These are phyloP conservation scores for Mythimna impura DNA, from an alignment of 2,888 invertebrate genomes.

Conservation along the genomic window DNA sequence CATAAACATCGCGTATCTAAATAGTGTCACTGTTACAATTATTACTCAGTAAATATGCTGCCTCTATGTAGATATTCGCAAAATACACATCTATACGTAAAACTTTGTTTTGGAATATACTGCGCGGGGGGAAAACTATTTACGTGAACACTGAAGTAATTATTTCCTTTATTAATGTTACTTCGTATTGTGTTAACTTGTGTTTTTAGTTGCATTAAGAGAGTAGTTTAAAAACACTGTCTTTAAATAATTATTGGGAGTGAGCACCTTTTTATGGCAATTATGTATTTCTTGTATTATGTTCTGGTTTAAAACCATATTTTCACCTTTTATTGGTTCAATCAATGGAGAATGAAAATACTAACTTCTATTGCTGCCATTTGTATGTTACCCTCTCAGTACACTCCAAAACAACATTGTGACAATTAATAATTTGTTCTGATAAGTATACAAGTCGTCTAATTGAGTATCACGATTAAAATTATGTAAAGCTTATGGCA, in stretches of 20 bases:
- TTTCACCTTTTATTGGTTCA: background rate
- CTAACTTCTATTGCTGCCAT: background rate
- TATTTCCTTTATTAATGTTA: conserved; percentile 59
- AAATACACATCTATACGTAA: conserved; percentile 86
- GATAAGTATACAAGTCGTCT: conserved; percentile 75
- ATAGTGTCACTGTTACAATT: conserved; percentile 73
- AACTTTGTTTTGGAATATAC: conserved; percentile 75
- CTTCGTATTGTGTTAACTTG: conserved; percentile 41
- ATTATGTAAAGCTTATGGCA: conserved; percentile 85
- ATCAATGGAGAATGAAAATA: background rate
- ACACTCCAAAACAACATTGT: conserved; percentile 78
- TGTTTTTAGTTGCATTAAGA: background rate
- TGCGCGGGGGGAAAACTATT: conserved; percentile 62
- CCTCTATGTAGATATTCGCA: conserved; percentile 89
- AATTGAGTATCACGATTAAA: conserved; percentile 86
- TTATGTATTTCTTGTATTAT: conserved; percentile 3
- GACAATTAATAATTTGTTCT: conserved; percentile 82
- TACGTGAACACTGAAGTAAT: conserved; percentile 51
- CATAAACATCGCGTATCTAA: conserved; percentile 77
- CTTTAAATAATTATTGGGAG: conserved; percentile 6
- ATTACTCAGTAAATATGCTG: conserved; percentile 85
- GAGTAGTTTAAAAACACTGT: background rate
- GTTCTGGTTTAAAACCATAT: background rate
- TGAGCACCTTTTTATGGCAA: conserved; percentile 11
- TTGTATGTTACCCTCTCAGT: conserved; percentile 69